phyloP scores from a whole-genome alignment of 2,888 invertebrate species.

The Ernsta delagoae region DNA sequence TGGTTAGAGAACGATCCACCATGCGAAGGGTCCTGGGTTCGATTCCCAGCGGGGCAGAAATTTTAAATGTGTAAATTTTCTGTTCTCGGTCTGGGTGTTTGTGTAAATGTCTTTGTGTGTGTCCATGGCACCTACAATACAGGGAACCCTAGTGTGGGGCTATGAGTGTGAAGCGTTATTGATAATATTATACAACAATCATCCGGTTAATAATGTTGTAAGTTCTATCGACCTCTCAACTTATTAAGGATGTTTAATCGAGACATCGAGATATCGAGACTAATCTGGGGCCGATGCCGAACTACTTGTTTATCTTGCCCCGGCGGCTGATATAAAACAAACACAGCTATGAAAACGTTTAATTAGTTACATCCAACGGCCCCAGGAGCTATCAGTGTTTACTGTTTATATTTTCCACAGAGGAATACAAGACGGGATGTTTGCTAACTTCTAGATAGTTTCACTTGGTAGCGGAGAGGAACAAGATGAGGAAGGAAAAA shows the following conservation, averaged over 20 bases:
- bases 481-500: too few relatives aligned
- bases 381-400: slow-evolving; percentile 6
- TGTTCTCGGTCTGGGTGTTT: too few relatives aligned
- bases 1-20: too few relatives aligned
- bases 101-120: too few relatives aligned
- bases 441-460: not conserved
- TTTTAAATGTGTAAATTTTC: too few relatives aligned
- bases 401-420: slow-evolving; percentile 12
- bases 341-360: slow-evolving; percentile 27
- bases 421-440: not conserved
- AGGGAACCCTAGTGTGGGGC: too few relatives aligned
- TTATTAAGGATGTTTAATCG: not conserved
- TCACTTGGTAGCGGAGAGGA: not conserved
- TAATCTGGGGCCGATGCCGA: not conserved
- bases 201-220: not conserved
- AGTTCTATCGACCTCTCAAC: not conserved
- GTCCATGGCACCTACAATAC: too few relatives aligned
- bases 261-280: not conserved
- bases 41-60: too few relatives aligned
- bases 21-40: too few relatives aligned
- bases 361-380: slow-evolving; percentile 29
- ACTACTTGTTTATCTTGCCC: slow-evolving; percentile 14
- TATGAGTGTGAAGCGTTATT: too few relatives aligned
- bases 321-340: slow-evolving; percentile 11
- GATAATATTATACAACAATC: not conserved